phyloP scores from a whole-genome alignment of 2,113 vertebrate species.

The Oncorhynchus tshawytscha region DNA sequence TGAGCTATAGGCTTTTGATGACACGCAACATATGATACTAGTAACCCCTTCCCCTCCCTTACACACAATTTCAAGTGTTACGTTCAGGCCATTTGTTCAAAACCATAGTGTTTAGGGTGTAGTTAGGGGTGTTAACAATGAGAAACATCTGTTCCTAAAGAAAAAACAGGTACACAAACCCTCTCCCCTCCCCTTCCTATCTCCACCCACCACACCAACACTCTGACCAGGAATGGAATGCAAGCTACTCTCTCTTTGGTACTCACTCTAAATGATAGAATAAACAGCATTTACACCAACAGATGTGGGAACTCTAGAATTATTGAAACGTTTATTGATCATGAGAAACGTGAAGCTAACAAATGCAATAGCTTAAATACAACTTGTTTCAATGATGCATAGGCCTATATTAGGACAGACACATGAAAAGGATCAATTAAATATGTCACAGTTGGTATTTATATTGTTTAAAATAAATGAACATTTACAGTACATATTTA shows the following conservation, averaged over 20 bases:
- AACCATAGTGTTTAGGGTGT: constrained; percentile 47
- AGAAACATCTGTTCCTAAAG: constrained; percentile 66
- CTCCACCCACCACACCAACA: constrained; percentile 10
- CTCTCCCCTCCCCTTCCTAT: constrained; percentile 11
- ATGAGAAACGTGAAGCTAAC: constrained; percentile 23
- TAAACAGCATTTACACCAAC: neutral
- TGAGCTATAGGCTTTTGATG: constrained; percentile 8
- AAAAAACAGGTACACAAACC: constrained; percentile 48
- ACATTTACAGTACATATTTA: constrained; percentile 74
- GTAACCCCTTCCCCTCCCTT: neutral
- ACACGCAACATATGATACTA: neutral
- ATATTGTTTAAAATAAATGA: constrained; percentile 64
- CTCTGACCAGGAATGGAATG: neutral
- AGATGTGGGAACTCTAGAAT: neutral
- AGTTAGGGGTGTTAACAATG: constrained; percentile 65
- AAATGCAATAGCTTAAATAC: constrained; percentile 61
- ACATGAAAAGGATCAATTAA: constrained; percentile 63
- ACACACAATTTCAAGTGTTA: constrained; percentile 28
- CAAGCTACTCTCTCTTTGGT: neutral
- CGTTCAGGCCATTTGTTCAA: constrained; percentile 71
- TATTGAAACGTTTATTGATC: neutral
- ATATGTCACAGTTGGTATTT: constrained; percentile 66
- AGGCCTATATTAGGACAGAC: neutral
- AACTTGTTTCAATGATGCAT: constrained; percentile 47
- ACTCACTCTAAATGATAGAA: neutral